Conservation (phyloP, 2,797 vertebrate species). For the Syngnathus acus region DNA sequence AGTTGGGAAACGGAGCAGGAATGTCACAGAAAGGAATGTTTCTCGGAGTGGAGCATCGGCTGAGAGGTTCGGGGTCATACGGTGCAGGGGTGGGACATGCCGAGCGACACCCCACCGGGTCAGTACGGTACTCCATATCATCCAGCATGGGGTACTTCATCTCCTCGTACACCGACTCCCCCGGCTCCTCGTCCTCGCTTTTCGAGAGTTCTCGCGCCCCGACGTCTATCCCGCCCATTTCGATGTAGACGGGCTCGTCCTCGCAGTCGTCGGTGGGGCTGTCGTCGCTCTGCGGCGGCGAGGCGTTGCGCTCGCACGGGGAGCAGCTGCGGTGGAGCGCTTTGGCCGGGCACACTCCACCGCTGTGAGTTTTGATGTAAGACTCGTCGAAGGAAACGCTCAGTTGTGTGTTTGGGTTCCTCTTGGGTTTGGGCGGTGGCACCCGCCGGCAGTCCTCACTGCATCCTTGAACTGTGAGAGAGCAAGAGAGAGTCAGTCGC, state of each 20-base stretch:
- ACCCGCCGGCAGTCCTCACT: constrained; percentile 95
- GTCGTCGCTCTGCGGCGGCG: constrained; percentile 77
- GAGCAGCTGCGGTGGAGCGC: constrained; percentile 47
- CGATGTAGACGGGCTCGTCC: constrained; percentile 96
- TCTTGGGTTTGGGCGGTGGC: constrained; percentile 96
- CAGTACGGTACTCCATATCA: constrained; percentile 82
- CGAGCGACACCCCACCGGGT: constrained; percentile 85
- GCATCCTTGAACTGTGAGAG: constrained; percentile 80
- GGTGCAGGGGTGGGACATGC: constrained; percentile 91
- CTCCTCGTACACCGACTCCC: constrained; percentile 95
- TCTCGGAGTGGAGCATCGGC: constrained; percentile 82
- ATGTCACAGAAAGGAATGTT: constrained; percentile 90
- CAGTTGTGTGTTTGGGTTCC: constrained; percentile 95
- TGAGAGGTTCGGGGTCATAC: constrained; percentile 85
- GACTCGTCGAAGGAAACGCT: constrained; percentile 97
- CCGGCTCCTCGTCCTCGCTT: constrained; percentile 86
- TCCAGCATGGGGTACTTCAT: constrained; percentile 97
- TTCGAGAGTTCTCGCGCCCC: constrained; percentile 76
- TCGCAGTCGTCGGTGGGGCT: constrained; percentile 78
- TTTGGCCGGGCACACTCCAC: constrained; percentile 64
- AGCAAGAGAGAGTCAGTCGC: not conserved
- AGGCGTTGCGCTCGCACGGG: constrained; percentile 67
- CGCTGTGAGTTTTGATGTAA: constrained; percentile 80
- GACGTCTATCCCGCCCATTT: constrained; percentile 91
- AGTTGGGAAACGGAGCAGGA: constrained; percentile 94